Conservation (phyloP, 30 jellyfish, hydroid and myxozoan genomes). For the Cassiopea andromeda region DNA sequence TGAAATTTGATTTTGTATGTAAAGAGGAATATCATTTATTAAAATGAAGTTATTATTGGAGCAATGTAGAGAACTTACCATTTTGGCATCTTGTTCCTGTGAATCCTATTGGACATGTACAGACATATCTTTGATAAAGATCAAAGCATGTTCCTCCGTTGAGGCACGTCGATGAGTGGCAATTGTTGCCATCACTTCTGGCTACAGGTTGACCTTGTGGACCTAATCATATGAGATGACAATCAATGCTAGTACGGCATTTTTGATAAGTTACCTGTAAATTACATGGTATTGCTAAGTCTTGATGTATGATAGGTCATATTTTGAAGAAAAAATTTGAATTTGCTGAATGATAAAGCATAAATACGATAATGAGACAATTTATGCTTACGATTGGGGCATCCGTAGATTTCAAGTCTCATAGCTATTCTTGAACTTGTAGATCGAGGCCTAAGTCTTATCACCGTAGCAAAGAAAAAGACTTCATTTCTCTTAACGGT, state of each 20-base stretch:
- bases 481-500: constrained; percentile 74
- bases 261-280: too few species aligned
- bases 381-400: constrained; percentile 80
- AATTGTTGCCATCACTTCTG: constrained; percentile 75
- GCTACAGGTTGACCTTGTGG: constrained; percentile 94
- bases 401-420: constrained; percentile 93
- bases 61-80: constrained; percentile 4
- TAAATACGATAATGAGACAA: neutral
- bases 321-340: too few species aligned
- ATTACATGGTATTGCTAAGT: too few species aligned
- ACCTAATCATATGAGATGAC: constrained; percentile 22
- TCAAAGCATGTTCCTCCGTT: constrained; percentile 92
- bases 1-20: too few species aligned
- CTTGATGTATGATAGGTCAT: too few species aligned
- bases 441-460: constrained; percentile 35
- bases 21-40: too few species aligned
- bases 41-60: neutral
- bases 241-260: too few species aligned
- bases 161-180: constrained; percentile 78
- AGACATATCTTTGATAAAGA: constrained; percentile 75
- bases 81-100: constrained; percentile 77
- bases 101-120: constrained; percentile 86
- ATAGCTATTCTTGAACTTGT: constrained; percentile 68
- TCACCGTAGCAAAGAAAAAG: constrained; percentile 31
- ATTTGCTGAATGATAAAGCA: neutral